Base-by-base conservation (phyloP, 2,888 invertebrate genomes). In the Nysson spinosus region DNA sequence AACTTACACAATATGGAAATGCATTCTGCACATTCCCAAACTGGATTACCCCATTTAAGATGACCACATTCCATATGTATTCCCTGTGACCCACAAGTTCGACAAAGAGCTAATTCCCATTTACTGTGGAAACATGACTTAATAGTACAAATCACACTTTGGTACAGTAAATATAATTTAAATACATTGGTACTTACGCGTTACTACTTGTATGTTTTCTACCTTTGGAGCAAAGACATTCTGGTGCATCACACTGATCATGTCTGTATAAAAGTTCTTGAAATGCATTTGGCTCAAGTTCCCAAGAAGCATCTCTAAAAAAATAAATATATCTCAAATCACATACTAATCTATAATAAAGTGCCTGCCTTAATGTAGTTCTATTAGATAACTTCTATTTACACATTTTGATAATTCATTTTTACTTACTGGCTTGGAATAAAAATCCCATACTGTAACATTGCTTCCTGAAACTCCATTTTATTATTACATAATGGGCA, bases 401-500 rank as follows among this genome's bases (percentile, higher is more conserved):
- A n/a, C n/a, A n/a, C n/a, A n/a, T n/a, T n/a, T n/a, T n/a, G n/a
- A 22, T 16, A 20, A 26, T 24, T 19, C 19, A 24, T 12, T 12
- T 30, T 14, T 58, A 88, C 90, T 89, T 82, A 95, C 94, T 93
- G 91, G 77, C 95, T 92, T 0, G 96, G 96, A 35, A 96, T 91
- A 61, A 92, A 94, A 65, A 95, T 93, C 1, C 96, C 96, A 82
- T 90, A 90, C 0, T 88, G 83, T 12, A 92, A 82, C 83, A 93
- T 91, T 0, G 91, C 90, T 0, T 88, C 79, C 54, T 91, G 89
- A 86, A 95, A 95, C 1, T 85, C 83, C 0, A 90, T 89, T 43
- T 90, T 91, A 80, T 94, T 92, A 75, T 95, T 95, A 78, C 94
- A 96, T 0, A 95, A 87, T 0, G 96, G 96, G 82, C 96, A 96